Evolutionary conservation across 2,888 invertebrate genomes (phyloP).

Genomic region (Choreutis nemorana): DNA sequence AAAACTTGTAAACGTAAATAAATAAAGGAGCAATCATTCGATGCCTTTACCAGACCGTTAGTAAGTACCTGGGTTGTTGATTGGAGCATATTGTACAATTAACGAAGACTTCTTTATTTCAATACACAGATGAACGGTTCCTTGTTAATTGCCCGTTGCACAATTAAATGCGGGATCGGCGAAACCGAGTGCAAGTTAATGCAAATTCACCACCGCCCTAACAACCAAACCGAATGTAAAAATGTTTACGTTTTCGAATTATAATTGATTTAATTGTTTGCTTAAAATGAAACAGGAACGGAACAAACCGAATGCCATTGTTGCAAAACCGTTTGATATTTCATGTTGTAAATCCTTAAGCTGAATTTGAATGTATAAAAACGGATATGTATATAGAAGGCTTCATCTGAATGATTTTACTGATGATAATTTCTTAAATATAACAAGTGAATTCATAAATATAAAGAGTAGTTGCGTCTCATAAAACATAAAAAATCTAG

Average conservation of each 20-base stretch:
- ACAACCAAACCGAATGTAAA: slow-evolving; percentile 29
- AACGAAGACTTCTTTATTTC: slow-evolving; percentile 42
- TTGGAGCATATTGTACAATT: slow-evolving; percentile 15
- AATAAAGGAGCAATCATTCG: slow-evolving; percentile 1
- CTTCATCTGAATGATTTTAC: too few species aligned
- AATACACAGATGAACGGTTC: slow-evolving; percentile 43
- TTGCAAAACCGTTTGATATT: too few species aligned
- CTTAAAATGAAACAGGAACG: too few species aligned
- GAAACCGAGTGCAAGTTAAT: slow-evolving; percentile 27
- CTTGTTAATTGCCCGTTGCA: slow-evolving; percentile 50
- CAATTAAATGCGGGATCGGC: slow-evolving; percentile 30
- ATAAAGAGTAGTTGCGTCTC: too few species aligned
- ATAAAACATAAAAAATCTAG: too few species aligned
- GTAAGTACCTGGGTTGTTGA: slow-evolving; percentile 4
- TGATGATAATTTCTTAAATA: too few species aligned
- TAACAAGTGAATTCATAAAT: too few species aligned
- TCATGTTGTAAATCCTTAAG: too few species aligned
- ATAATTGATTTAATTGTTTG: slow-evolving; percentile 43
- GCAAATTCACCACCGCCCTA: slow-evolving; percentile 25
- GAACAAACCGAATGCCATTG: too few species aligned
- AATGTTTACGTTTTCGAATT: slow-evolving; percentile 36
- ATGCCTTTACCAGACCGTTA: slow-evolving; percentile 1
- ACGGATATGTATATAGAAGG: too few species aligned
- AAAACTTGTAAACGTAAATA: slow-evolving; percentile 2
- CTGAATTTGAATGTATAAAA: too few species aligned